These are phyloP conservation scores for Pachypanchax playfairii DNA, from an alignment of 2,113 vertebrate species.

Conservation along the genomic window DNA sequence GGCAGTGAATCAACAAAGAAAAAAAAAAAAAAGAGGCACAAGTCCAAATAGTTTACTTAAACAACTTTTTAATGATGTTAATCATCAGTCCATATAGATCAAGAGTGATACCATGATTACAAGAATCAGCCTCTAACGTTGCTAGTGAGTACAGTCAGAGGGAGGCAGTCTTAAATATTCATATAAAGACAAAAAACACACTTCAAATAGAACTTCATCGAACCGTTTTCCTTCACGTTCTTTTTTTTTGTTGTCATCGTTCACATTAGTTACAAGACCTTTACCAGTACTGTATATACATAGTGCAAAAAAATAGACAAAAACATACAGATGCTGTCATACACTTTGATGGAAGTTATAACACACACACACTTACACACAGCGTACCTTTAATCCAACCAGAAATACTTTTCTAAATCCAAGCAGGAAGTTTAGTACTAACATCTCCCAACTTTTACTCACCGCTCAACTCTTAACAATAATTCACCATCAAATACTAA, in stretches of 20 bases:
- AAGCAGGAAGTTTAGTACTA: slow-evolving; percentile 41
- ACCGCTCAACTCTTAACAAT: background rate
- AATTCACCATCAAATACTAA: slow-evolving; percentile 41
- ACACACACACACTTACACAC: slow-evolving; percentile 27
- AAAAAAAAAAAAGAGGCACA: slow-evolving; percentile 9
- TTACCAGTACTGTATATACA: slow-evolving; percentile 88
- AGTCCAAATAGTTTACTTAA: slow-evolving; percentile 60
- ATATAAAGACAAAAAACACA: slow-evolving; percentile 73
- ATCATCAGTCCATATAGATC: slow-evolving; percentile 73
- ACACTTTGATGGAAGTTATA: slow-evolving; percentile 66
- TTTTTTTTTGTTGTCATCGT: slow-evolving; percentile 39
- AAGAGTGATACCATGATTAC: slow-evolving; percentile 72
- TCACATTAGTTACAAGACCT: slow-evolving; percentile 91
- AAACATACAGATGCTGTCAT: slow-evolving; percentile 73
- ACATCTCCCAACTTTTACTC: slow-evolving; percentile 31
- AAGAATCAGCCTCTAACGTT: slow-evolving; percentile 72
- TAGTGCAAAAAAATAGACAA: slow-evolving; percentile 85
- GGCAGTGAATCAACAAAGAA: too few relatives aligned
- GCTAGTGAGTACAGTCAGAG: slow-evolving; percentile 72
- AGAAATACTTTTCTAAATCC: slow-evolving; percentile 56
- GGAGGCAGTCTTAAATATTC: slow-evolving; percentile 73
- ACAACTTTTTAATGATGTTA: slow-evolving; percentile 82
- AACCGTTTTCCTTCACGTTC: slow-evolving; percentile 70
- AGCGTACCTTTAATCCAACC: slow-evolving; percentile 65
- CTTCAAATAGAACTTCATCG: slow-evolving; percentile 80